These are phyloP conservation scores for Gisinianus flammeolus DNA, from an alignment of 2,888 invertebrate species.

Conservation along the genomic window DNA sequence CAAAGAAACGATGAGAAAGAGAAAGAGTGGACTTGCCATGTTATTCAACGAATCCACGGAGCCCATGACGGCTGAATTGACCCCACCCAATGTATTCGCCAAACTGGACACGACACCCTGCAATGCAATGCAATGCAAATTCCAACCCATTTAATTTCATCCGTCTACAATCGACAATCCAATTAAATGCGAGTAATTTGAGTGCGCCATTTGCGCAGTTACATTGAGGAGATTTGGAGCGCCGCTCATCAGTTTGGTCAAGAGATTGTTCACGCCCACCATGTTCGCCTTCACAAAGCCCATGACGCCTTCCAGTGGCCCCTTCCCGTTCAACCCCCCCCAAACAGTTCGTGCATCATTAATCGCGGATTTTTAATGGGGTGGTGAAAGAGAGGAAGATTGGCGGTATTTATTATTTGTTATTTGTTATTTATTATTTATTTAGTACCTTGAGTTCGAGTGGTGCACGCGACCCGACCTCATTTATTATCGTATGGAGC, in stretches of 20 bases:
- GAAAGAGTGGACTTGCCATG: constrained; percentile 13
- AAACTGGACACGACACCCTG: constrained; percentile 55
- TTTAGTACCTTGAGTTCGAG: constrained; percentile 33
- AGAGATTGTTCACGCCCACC: constrained; percentile 47
- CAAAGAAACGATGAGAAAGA: no score
- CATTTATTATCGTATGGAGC: constrained; percentile 46
- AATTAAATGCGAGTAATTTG: neutral
- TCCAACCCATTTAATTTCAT: no score
- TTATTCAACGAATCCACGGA: constrained; percentile 15
- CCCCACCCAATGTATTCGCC: constrained; percentile 49
- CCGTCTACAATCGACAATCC: no score
- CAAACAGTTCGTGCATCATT: no score
- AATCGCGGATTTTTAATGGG: no score
- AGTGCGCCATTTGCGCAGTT: no score
- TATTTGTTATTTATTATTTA: no score
- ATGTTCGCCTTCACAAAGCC: constrained; percentile 50
- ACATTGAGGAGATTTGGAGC: constrained; percentile 52
- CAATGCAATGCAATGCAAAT: constrained; percentile 1
- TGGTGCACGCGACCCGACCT: constrained; percentile 46
- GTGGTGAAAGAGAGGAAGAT: no score
- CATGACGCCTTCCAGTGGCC: constrained; percentile 48
- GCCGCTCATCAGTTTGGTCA: constrained; percentile 44
- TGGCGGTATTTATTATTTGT: no score
- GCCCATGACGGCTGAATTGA: constrained; percentile 49
- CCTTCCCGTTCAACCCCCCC: no score